Evolutionary conservation across 2,888 invertebrate genomes (phyloP).

Genomic region (Notodonta dromedarius): DNA sequence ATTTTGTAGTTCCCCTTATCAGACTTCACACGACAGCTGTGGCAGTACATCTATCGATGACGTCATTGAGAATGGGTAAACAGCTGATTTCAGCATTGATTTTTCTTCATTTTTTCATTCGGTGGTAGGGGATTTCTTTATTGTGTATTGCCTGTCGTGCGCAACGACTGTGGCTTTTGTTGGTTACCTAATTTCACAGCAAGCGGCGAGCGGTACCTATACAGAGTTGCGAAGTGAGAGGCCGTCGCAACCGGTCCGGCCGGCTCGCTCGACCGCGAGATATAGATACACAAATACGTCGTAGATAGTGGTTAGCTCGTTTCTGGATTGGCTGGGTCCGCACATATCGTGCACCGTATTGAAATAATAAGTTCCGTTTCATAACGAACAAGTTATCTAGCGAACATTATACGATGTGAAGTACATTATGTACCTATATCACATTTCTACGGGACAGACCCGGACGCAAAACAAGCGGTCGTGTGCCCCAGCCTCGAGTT

Average conservation of each 20-base stretch:
- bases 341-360: conserved; percentile 35
- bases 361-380: conserved; percentile 54
- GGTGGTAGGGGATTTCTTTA: conserved; percentile 62
- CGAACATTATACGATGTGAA: conserved; percentile 40
- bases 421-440: conserved; percentile 34
- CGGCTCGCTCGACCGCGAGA: conserved; percentile 73
- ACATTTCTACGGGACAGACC: conserved; percentile 70
- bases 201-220: conserved; percentile 65
- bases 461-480: conserved; percentile 76
- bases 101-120: conserved; percentile 48
- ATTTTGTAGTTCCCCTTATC: conserved; percentile 51
- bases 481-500: conserved; percentile 75
- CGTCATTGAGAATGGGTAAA: conserved; percentile 51
- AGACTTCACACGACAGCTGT: conserved; percentile 44
- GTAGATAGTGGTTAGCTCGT: conserved; percentile 54
- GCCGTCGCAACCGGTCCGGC: conserved; percentile 80
- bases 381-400: conserved; percentile 48
- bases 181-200: conserved; percentile 82
- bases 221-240: conserved; percentile 82
- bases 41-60: conserved; percentile 49
- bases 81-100: conserved; percentile 47
- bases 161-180: conserved; percentile 72
- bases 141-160: conserved; percentile 63
- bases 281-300: conserved; percentile 62
- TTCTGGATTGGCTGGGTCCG: conserved; percentile 36